Base-by-base conservation (phyloP, 2,113 vertebrate species). In the Cavia porcellus region DNA sequence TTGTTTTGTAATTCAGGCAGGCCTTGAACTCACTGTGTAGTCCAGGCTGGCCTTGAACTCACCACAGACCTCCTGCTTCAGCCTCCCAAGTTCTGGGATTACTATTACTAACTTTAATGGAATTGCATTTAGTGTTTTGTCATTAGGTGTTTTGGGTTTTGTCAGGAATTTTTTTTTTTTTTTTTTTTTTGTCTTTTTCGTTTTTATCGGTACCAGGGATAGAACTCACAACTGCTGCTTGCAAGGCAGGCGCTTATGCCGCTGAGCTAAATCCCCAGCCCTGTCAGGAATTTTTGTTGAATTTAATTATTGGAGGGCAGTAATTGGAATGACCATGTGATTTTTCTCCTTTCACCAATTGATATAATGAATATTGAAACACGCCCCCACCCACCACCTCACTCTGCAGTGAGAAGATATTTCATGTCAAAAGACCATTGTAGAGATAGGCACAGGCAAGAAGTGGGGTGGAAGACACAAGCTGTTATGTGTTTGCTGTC, bases 291-390 rank as follows among this genome's bases (percentile, higher is more conserved):
- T 42, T 10, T 61, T 70, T n/a, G 77, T 47, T 64, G 74, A 79
- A 68, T 61, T 92, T 90, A 61, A 84, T 92, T 93, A 70, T 90
- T 85, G 87, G 13, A 42, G 52, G 64, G 47, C 19, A 82, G 45
- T 2, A 42, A 35, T 93, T 72, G 19, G 64, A 93, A 35, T 38
- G 17, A 81, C 85, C 22, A 22, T 64, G 5, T n/a, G 22, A 12
- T 80, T 96, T 89, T 94, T 90, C 47, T 96, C 64, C 72, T 97
- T 80, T 89, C 7, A 32, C 20, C 38, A 79, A 11, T 68, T 86
- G 28, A 66, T 88, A 30, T 83, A 45, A 45, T 92, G 59, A 75
- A n/a, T 92, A 79, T 57, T 84, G 32, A 96, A 86, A n/a, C 91
- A 68, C 77, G 93, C 59, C 86, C 84, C n/a, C n/a, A 30, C 61